Evolutionary conservation across 1,140 invertebrate species (phyloP).

Genomic region (Dermatophagoides farinae): DNA sequence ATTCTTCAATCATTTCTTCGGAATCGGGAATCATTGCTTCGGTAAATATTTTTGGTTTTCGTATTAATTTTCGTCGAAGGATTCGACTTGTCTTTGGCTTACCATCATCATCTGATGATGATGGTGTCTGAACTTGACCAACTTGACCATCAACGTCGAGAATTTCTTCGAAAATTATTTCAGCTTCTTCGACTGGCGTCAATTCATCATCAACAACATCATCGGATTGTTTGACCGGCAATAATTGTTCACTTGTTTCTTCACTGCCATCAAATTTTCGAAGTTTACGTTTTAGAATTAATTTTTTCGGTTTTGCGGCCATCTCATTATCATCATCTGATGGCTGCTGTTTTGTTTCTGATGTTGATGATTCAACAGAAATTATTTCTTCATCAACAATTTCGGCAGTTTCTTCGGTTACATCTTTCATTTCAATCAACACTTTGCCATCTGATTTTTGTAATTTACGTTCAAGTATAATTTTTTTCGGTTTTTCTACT

Average conservation of each 20-base stretch:
- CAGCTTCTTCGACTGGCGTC: background rate
- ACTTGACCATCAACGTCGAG: too few species aligned
- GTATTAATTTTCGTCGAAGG: too few species aligned
- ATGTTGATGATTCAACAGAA: background rate
- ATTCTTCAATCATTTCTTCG: background rate
- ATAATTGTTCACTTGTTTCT: background rate
- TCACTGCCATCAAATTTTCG: background rate
- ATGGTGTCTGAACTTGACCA: too few species aligned
- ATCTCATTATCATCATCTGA: background rate
- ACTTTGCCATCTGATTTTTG: background rate
- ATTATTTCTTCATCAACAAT: background rate
- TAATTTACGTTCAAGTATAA: background rate
- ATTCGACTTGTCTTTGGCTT: too few species aligned
- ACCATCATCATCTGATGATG: too few species aligned
- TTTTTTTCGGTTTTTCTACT: background rate
- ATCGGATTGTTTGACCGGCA: background rate
- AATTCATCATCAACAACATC: conserved; percentile 5
- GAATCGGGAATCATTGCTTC: too few species aligned
- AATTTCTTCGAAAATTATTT: background rate
- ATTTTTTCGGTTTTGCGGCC: too few species aligned
- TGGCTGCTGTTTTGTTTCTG: background rate
- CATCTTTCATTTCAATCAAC: conserved; percentile 8
- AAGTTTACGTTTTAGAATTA: too few species aligned
- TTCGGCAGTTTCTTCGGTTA: conserved; percentile 4
- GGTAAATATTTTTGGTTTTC: too few species aligned